These are phyloP conservation scores for Callimico goeldii DNA, from an alignment of 2,797 vertebrate genomes.

Conservation along the genomic window DNA sequence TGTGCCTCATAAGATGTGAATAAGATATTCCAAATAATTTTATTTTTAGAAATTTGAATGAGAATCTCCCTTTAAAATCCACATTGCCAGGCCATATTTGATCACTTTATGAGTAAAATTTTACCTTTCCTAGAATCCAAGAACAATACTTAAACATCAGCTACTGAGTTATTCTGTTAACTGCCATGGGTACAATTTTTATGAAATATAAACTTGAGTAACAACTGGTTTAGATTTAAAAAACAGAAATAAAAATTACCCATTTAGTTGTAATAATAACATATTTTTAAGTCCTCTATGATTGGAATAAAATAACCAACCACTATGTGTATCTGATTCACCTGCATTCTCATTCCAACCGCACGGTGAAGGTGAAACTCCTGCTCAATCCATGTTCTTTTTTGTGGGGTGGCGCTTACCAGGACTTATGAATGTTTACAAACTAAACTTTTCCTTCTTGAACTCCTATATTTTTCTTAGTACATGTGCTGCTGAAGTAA, in stretches of 20 bases:
- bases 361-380: background rate
- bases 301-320: background rate
- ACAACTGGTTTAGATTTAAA: background rate
- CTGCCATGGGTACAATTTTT: background rate
- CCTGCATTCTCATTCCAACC: background rate
- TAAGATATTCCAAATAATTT: background rate
- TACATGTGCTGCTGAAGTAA: background rate
- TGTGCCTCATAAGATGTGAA: background rate
- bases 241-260: background rate
- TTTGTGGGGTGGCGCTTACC: background rate
- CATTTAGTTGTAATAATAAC: background rate
- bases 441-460: background rate
- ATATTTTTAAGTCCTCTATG: background rate
- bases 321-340: background rate
- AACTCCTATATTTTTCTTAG: background rate
- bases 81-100: background rate
- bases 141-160: background rate
- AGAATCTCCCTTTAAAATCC: background rate
- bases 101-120: background rate
- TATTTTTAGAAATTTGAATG: constrained; percentile 12
- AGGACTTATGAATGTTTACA: background rate
- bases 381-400: background rate
- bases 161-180: constrained; percentile 27
- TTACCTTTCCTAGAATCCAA: background rate
- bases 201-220: background rate